phyloP scores from a whole-genome alignment of 2,113 vertebrate genomes.

The Dasyurus viverrinus region DNA sequence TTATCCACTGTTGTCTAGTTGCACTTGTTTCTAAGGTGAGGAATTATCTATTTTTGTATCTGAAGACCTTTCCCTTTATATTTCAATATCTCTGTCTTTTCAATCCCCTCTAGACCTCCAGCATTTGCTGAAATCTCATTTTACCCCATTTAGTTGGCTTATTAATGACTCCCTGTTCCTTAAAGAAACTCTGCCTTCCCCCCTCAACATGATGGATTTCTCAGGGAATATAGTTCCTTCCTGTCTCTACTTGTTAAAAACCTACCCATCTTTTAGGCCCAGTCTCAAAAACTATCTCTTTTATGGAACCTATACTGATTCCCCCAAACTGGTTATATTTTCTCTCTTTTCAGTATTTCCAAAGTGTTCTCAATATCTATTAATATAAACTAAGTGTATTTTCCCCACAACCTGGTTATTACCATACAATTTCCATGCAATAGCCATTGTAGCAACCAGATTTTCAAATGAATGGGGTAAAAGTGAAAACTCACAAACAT shows the following conservation, averaged over 20 bases:
- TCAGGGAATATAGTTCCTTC: neutral
- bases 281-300: neutral
- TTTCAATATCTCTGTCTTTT: neutral
- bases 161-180: neutral
- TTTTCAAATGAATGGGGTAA: constrained; percentile 22
- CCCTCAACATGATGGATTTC: neutral
- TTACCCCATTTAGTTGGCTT: neutral
- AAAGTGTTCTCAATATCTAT: neutral
- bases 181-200: neutral
- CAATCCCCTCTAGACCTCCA: neutral
- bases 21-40: neutral
- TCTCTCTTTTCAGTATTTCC: neutral
- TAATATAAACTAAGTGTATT: neutral
- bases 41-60: neutral
- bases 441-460: neutral
- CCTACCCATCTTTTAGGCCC: neutral
- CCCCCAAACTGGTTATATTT: neutral
- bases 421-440: neutral
- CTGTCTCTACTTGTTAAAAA: neutral
- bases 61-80: neutral
- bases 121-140: neutral
- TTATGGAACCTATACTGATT: neutral
- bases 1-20: neutral
- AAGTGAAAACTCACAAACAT: neutral
- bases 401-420: neutral